Evolutionary conservation across 2,888 invertebrate species (phyloP).

Genomic region (Temnothorax rugatulus): DNA sequence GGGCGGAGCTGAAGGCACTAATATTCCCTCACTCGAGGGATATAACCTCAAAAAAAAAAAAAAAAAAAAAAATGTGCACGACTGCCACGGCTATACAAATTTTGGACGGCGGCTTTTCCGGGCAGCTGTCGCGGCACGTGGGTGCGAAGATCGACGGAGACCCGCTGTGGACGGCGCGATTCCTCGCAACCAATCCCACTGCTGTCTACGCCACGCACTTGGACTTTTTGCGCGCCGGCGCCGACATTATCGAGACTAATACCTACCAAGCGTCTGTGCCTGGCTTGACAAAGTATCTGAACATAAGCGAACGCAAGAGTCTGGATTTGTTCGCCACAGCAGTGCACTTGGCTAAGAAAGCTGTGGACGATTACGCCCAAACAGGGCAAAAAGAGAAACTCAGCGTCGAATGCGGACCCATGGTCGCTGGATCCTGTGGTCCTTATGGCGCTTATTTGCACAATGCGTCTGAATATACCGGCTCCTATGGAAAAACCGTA

Average conservation of each 20-base stretch:
- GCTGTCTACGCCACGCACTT: slow-evolving; percentile 93
- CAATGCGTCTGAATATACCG: slow-evolving; percentile 98
- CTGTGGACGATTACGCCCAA: slow-evolving; percentile 87
- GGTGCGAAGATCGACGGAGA: slow-evolving; percentile 93
- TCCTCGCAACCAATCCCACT: slow-evolving; percentile 92
- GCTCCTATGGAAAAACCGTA: slow-evolving; percentile 91
- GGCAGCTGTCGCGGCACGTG: slow-evolving; percentile 92
- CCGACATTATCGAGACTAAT: slow-evolving; percentile 90
- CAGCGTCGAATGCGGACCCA: slow-evolving; percentile 83
- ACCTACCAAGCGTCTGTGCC: slow-evolving; percentile 85
- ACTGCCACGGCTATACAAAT: slow-evolving; percentile 80
- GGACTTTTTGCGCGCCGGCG: slow-evolving; percentile 94
- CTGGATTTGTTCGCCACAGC: slow-evolving; percentile 88
- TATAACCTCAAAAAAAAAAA: too few relatives aligned
- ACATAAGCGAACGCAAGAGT: slow-evolving; percentile 90
- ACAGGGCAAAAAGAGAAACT: slow-evolving; percentile 71
- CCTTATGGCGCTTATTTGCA: slow-evolving; percentile 96
- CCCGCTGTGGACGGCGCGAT: slow-evolving; percentile 95
- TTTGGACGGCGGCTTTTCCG: slow-evolving; percentile 93
- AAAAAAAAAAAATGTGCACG: too few relatives aligned
- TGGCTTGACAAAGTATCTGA: slow-evolving; percentile 91
- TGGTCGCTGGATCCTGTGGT: slow-evolving; percentile 96
- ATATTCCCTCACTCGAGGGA: too few relatives aligned
- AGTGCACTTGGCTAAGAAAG: slow-evolving; percentile 91
- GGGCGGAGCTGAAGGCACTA: too few relatives aligned